Percentiles rank a stretch among this genome's conserved stretches.
Evolutionary conservation across 2,888 invertebrate genomes (phyloP).

Genomic region (Cryptus armator): DNA sequence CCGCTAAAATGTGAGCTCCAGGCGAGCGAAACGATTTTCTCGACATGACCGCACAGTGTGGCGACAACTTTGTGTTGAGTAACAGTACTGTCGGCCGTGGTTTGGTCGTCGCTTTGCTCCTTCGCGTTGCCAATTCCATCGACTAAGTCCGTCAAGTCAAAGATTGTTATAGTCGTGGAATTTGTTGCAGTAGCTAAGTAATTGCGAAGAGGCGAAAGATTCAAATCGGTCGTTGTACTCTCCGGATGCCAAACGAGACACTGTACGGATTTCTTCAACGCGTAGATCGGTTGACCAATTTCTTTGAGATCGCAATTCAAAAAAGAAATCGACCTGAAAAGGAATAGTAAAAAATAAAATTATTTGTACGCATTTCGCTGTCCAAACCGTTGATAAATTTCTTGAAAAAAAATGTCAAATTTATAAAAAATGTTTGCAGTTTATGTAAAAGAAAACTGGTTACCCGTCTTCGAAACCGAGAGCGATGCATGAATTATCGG

Average conservation of each 20-base stretch:
- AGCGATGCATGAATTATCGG: slow-evolving; percentile 87
- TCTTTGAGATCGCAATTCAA: slow-evolving; percentile 73
- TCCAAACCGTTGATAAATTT: background rate
- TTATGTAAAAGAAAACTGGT: slow-evolving; percentile 77
- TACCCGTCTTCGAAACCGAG: slow-evolving; percentile 89
- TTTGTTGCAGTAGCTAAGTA: slow-evolving; percentile 89
- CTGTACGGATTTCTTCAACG: slow-evolving; percentile 88
- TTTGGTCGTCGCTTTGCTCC: slow-evolving; percentile 74
- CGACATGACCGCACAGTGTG: slow-evolving; percentile 86
- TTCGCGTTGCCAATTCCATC: slow-evolving; percentile 28
- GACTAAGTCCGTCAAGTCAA: slow-evolving; percentile 82
- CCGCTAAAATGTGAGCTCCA: slow-evolving; percentile 91
- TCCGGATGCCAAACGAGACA: slow-evolving; percentile 91
- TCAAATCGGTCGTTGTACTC: slow-evolving; percentile 87
- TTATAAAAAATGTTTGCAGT: background rate
- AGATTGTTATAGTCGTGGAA: slow-evolving; percentile 86
- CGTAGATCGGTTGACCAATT: slow-evolving; percentile 83
- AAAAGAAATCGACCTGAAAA: slow-evolving; percentile 79
- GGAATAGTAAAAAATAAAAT: background rate
- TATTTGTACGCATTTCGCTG: background rate
- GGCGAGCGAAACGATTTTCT: slow-evolving; percentile 86
- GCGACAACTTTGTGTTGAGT: slow-evolving; percentile 80
- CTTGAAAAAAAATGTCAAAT: background rate
- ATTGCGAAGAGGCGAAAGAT: slow-evolving; percentile 87
- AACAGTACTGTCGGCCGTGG: slow-evolving; percentile 37